phyloP scores from a whole-genome alignment of 1,140 invertebrate species.

The Cydia pomonella region DNA sequence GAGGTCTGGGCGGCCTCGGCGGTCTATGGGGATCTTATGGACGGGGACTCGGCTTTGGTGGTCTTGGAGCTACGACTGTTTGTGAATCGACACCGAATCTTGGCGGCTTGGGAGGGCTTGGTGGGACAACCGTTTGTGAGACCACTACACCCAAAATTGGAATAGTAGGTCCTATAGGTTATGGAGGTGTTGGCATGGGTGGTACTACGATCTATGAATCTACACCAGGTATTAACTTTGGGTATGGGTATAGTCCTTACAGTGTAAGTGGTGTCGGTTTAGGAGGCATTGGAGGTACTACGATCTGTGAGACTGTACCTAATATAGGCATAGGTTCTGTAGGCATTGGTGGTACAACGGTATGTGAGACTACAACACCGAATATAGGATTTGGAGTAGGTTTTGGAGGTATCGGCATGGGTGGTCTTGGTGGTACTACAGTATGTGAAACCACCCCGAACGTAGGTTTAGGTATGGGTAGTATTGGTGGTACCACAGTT shows the following conservation, averaged over 20 bases:
- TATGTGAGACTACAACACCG: neutral
- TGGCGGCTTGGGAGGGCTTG: slow-evolving; percentile 20
- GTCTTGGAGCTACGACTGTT: slow-evolving; percentile 19
- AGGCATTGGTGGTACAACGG: neutral
- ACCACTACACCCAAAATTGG: slow-evolving; percentile 11
- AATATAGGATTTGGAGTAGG: neutral
- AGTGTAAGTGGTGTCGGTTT: neutral
- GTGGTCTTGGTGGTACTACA: neutral
- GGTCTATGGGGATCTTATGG: neutral
- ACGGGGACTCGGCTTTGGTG: neutral
- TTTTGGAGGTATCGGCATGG: neutral
- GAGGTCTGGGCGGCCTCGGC: neutral
- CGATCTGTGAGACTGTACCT: neutral
- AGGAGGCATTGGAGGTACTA: neutral
- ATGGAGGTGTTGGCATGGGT: neutral
- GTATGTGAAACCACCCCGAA: neutral
- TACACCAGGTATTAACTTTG: neutral
- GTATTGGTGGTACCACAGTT: neutral
- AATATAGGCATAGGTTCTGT: neutral
- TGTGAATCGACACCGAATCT: slow-evolving; percentile 28
- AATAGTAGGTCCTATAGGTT: neutral
- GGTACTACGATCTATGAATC: neutral
- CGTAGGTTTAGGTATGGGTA: neutral
- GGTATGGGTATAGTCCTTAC: neutral
- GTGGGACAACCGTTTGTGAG: slow-evolving; percentile 33